phyloP scores from a whole-genome alignment of 2,888 invertebrate genomes.

The Lepeophtheirus nordmannii region DNA sequence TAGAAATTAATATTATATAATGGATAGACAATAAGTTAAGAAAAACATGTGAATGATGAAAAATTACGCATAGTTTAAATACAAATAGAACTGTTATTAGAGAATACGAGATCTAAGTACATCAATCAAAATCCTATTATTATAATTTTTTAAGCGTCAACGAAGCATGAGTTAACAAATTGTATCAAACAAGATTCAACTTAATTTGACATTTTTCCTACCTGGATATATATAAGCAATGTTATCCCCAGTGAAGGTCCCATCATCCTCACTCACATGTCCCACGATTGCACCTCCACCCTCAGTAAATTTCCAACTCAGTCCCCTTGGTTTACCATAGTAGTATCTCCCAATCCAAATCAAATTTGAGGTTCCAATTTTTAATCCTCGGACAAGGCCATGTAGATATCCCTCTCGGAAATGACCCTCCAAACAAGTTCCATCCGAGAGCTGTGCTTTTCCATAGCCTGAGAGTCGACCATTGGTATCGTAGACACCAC shows the following conservation, averaged over 20 bases:
- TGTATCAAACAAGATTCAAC: no score
- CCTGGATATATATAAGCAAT: constrained; percentile 5
- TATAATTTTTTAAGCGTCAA: no score
- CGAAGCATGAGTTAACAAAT: no score
- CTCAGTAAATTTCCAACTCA: neutral
- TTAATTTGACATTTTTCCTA: no score
- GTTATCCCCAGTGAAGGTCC: neutral
- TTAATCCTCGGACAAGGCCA: neutral
- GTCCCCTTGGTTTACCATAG: neutral
- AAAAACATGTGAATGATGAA: no score
- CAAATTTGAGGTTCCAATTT: neutral
- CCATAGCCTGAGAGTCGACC: neutral
- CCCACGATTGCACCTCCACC: neutral
- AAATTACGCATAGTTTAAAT: no score
- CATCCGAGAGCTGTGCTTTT: neutral
- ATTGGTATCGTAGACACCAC: neutral
- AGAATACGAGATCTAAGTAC: no score
- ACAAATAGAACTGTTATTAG: no score
- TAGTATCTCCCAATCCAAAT: neutral
- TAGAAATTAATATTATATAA: no score
- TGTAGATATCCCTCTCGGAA: neutral
- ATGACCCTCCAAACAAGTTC: neutral
- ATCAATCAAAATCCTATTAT: no score
- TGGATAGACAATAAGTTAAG: no score
- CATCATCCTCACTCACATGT: neutral